Evolutionary conservation across 2,113 vertebrate species (phyloP).

Genomic region (Alethe diademata): DNA sequence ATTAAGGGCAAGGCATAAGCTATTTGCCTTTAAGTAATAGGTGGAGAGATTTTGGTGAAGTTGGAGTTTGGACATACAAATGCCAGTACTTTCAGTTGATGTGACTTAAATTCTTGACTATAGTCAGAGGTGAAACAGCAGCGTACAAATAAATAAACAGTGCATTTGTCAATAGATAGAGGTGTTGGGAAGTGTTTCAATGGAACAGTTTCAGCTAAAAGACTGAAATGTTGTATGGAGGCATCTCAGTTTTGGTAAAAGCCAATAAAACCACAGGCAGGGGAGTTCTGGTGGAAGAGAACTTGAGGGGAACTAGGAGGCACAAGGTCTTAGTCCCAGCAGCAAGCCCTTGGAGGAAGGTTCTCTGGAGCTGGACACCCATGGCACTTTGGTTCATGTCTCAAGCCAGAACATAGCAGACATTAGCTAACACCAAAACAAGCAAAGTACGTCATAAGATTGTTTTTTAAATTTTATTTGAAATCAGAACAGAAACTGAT

Average conservation of each 20-base stretch:
- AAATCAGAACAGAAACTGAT: not conserved
- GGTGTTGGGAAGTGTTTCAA: not conserved
- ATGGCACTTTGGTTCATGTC: not conserved
- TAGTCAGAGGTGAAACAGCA: not conserved
- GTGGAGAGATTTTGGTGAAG: not conserved
- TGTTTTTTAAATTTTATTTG: not conserved
- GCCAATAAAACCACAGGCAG: not conserved
- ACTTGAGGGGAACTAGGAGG: not conserved
- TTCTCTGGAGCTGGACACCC: not conserved
- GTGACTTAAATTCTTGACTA: not conserved
- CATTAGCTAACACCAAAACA: not conserved
- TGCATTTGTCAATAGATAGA: not conserved
- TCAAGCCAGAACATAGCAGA: not conserved
- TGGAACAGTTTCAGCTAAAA: not conserved
- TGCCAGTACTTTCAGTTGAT: not conserved
- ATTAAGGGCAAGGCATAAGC: not conserved
- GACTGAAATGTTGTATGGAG: not conserved
- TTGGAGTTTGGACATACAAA: not conserved
- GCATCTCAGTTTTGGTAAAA: not conserved
- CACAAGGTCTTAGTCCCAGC: not conserved
- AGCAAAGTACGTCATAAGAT: not conserved
- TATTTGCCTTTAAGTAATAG: not conserved
- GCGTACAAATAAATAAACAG: not conserved
- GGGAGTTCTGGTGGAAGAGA: not conserved
- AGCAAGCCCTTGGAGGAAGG: not conserved